phyloP scores from a whole-genome alignment of 1,140 invertebrate species.

The Drosophila arizonae region DNA sequence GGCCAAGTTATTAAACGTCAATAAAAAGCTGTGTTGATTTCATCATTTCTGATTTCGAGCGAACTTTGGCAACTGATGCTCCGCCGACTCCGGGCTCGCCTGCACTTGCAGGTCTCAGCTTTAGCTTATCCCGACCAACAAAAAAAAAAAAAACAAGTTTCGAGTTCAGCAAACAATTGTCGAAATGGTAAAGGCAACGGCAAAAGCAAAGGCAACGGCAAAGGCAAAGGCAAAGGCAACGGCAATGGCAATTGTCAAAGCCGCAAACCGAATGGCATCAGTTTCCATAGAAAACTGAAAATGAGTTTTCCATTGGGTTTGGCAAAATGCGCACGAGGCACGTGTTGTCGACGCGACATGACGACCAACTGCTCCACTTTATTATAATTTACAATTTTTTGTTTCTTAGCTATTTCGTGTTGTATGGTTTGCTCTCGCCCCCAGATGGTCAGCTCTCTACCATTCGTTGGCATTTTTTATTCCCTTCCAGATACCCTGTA shows the following conservation, averaged over 20 bases:
- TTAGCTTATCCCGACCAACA: background rate
- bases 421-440: constrained; percentile 2
- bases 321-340: constrained; percentile 16
- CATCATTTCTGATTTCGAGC: background rate
- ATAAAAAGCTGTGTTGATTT: background rate
- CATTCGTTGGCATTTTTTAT: constrained; percentile 1
- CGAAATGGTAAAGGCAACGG: constrained; percentile 1
- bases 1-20: too few relatives aligned
- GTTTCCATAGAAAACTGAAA: constrained; percentile 10
- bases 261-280: constrained; percentile 6
- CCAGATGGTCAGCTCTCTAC: constrained; percentile 6
- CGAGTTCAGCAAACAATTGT: constrained; percentile 3
- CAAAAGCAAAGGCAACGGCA: constrained; percentile 1
- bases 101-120: background rate
- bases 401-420: constrained; percentile 3
- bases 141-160: constrained; percentile 12
- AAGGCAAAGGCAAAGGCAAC: constrained; percentile 1
- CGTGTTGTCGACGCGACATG: constrained; percentile 24
- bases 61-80: constrained; percentile 6
- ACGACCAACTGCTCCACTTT: constrained; percentile 45
- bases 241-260: background rate
- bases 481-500: background rate
- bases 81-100: background rate
- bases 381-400: constrained; percentile 17
- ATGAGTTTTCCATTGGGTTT: constrained; percentile 15